A percentile compares a stretch with the other conserved stretches of the same genome.
Conservation (phyloP, 2,113 vertebrate genomes). For the Anolis carolinensis region DNA sequence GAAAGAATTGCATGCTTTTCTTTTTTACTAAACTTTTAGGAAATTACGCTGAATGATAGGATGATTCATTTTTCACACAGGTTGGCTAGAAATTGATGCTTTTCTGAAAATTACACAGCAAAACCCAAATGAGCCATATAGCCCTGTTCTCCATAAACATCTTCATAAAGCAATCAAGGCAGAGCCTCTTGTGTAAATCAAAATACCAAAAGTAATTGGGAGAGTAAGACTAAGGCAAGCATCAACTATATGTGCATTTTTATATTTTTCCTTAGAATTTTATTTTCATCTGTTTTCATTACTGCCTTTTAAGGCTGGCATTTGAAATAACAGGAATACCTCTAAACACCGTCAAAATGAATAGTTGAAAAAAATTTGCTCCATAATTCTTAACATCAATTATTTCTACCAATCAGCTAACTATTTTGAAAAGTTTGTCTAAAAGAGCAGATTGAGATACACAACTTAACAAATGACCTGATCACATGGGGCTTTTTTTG, state of each 20-base stretch:
- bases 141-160: not conserved
- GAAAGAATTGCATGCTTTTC: not conserved
- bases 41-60: not conserved
- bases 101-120: not conserved
- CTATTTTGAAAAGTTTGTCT: not conserved
- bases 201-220: conserved; percentile 18
- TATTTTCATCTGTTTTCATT: not conserved
- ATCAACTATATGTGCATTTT: not conserved
- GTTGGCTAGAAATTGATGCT: not conserved
- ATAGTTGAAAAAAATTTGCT: not conserved
- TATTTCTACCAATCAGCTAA: not conserved
- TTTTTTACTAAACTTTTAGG: conserved; percentile 6
- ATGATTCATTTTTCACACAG: not conserved
- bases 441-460: not conserved
- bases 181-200: not conserved
- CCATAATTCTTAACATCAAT: conserved; percentile 2
- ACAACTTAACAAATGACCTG: not conserved
- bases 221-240: conserved; percentile 19
- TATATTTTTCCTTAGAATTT: not conserved
- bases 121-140: conserved; percentile 23
- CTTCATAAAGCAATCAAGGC: conserved; percentile 4
- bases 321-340: not conserved
- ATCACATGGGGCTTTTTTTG: too few species aligned
- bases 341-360: not conserved
- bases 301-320: too few species aligned